Evolutionary conservation across 2,888 invertebrate genomes (phyloP), one percentile per base, ranked within the genome.

Genomic region (Axea sp.): DNA sequence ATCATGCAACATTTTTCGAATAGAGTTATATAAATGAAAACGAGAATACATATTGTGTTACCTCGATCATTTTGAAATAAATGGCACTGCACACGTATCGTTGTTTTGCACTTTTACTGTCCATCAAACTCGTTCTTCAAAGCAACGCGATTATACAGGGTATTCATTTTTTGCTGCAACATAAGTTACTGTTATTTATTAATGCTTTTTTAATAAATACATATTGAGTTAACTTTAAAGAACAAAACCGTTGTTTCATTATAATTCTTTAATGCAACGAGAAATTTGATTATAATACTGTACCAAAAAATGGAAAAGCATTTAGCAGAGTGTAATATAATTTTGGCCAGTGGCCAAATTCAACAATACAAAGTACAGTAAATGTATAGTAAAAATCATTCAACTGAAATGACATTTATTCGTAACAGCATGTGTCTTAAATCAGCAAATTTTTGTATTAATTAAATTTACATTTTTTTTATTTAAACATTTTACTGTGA

Each of bases 341-440:
- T 15, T 53, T 9, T 51, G 51, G 51, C 35, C 8, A 24, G 1
- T 26, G 3, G 51, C 51, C 51, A 51, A 51, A 51, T 51, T 51
- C 33, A n/a, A 24, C 24, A 35, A 24, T 8, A 35, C 14, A 4
- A 33, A 33, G 51, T 51, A 15, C 24, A 39, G 28, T n/a, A 37
- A 53, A 53, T 28, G 9, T 53, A 53, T 53, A 28, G 26, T 28
- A 37, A 53, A 51, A 51, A 51, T 51, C 8, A 31, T 6, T 51
- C 15, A 33, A 49, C 22, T 33, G 35, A 35, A 51, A 35, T 26
- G 35, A 35, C 51, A 51, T 35, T 35, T 15, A 26, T 12, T 19
- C n/a, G n/a, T n/a, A n/a, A n/a, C n/a, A n/a, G n/a, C n/a, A n/a
- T n/a, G n/a, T n/a, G n/a, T n/a, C n/a, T n/a, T n/a, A n/a, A n/a